Evolutionary conservation across 2,888 invertebrate genomes (phyloP).

Genomic region (Coenonympha glycerion): DNA sequence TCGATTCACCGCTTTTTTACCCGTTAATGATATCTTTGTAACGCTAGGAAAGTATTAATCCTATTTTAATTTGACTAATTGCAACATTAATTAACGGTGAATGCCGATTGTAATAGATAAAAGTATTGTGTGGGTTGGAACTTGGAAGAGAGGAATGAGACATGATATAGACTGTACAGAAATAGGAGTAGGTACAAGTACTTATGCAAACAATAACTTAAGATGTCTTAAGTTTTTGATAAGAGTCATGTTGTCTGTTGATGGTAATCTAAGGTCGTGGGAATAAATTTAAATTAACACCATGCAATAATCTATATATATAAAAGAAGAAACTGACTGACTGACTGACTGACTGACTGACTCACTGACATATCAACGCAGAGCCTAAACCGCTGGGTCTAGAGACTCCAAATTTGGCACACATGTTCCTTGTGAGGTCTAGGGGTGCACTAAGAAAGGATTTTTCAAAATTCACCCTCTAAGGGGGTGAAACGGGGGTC

Average conservation of each 20-base stretch:
- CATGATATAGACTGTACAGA: background rate
- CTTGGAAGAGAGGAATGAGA: background rate
- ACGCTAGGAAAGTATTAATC: slow-evolving; percentile 61
- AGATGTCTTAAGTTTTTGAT: background rate
- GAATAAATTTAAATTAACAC: no score
- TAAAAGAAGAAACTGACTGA: no score
- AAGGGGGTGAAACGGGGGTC: no score
- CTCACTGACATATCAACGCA: no score
- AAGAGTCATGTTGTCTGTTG: background rate
- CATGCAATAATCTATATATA: no score
- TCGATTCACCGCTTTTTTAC: slow-evolving; percentile 30
- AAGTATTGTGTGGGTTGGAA: slow-evolving; percentile 18
- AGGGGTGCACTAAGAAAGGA: no score
- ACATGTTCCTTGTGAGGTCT: no score
- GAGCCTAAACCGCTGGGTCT: no score
- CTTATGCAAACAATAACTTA: background rate
- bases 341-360: no score
- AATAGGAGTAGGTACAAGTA: background rate
- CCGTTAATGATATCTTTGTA: slow-evolving; percentile 41
- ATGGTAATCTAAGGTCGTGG: background rate
- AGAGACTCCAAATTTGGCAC: no score
- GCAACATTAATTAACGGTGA: slow-evolving; percentile 49
- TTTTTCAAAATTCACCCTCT: no score
- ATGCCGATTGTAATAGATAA: slow-evolving; percentile 30
- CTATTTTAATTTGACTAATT: slow-evolving; percentile 68